Evolutionary conservation across 2,888 invertebrate genomes (phyloP).

Genomic region (Hymenopus coronatus): DNA sequence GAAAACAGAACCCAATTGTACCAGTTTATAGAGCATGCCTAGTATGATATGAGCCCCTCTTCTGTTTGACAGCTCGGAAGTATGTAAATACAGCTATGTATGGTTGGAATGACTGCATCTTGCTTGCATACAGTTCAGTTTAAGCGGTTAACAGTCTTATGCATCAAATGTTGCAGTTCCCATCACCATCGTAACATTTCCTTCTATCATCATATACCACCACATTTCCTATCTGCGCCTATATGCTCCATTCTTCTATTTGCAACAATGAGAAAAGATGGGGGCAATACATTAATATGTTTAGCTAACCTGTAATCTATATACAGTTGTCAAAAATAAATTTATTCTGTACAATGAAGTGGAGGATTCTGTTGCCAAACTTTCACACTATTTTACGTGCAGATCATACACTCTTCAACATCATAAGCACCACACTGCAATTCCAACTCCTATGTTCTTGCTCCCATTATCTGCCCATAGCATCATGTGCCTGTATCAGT

Average conservation of each 20-base stretch:
- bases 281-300: slow-evolving; percentile 27
- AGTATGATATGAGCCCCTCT: slow-evolving; percentile 10
- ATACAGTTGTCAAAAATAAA: slow-evolving; percentile 36
- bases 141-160: neutral
- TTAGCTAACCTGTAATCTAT: slow-evolving; percentile 33
- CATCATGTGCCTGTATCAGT: neutral
- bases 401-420: neutral
- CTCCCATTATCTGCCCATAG: neutral
- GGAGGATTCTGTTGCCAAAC: slow-evolving; percentile 22
- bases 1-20: slow-evolving; percentile 22
- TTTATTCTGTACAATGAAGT: slow-evolving; percentile 35
- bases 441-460: neutral
- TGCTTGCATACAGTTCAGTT: neutral
- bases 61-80: neutral
- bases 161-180: neutral
- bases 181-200: neutral
- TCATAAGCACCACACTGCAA: neutral
- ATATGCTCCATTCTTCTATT: slow-evolving; percentile 13
- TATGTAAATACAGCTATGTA: neutral
- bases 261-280: slow-evolving; percentile 23
- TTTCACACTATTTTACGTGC: neutral
- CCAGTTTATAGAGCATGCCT: slow-evolving; percentile 18
- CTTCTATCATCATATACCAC: neutral
- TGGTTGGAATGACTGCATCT: neutral
- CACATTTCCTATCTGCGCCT: neutral